Evolutionary conservation across 2,797 vertebrate species (phyloP).

Genomic region (Numenius phaeopus): DNA sequence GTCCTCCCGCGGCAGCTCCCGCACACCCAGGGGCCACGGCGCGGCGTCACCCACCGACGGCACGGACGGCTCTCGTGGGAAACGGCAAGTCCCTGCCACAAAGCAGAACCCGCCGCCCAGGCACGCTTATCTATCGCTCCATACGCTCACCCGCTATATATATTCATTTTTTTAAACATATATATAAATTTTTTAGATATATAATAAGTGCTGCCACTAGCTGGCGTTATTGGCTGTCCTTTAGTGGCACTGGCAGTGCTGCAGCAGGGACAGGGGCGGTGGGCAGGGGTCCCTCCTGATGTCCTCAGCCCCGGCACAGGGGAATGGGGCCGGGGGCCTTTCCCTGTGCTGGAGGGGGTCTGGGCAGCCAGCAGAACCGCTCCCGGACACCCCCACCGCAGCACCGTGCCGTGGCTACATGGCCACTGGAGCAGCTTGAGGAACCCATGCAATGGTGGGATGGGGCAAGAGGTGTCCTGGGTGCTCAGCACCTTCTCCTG

Average conservation of each 20-base stretch:
- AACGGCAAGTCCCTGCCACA: neutral
- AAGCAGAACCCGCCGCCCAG: neutral
- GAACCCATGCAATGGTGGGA: rapidly evolving
- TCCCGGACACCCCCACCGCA: rapidly evolving
- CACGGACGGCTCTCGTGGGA: neutral
- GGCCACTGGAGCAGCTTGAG: neutral
- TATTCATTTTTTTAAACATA: rapidly evolving
- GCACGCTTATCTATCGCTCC: rapidly evolving
- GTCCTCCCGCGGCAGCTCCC: rapidly evolving
- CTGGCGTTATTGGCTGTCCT: slow-evolving; percentile 42
- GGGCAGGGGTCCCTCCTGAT: neutral
- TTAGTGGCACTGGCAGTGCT: neutral
- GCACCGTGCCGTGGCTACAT: rapidly evolving
- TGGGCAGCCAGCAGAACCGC: rapidly evolving
- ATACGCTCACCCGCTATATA: rapidly evolving
- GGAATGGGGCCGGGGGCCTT: rapidly evolving
- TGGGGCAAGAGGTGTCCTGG: neutral
- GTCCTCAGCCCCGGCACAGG: rapidly evolving
- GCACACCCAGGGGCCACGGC: rapidly evolving
- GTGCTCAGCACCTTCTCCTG: neutral
- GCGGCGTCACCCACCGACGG: rapidly evolving
- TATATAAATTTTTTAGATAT: neutral
- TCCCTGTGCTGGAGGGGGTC: neutral
- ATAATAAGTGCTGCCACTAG: slow-evolving; percentile 46
- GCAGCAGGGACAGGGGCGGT: neutral